Evolutionary conservation across 2,888 invertebrate species (phyloP).

Genomic region (Heteromurus nitidus): DNA sequence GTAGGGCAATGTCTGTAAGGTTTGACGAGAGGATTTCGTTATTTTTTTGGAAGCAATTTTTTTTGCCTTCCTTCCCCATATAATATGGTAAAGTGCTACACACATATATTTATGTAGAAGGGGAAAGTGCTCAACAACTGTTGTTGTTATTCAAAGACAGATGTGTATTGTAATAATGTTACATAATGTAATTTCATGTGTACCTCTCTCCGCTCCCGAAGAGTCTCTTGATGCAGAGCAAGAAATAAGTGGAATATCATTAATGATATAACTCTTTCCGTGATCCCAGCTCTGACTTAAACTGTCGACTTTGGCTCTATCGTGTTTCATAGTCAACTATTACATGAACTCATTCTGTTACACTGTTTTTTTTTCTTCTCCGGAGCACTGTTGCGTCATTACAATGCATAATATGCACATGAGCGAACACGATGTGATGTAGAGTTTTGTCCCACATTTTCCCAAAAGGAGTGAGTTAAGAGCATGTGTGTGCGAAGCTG

Average conservation of each 20-base stretch:
- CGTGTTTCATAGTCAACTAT: no score
- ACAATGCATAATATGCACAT: not conserved
- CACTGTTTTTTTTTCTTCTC: no score
- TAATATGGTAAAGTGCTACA: no score
- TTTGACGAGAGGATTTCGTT: no score
- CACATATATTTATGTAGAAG: not conserved
- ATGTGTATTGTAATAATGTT: slow-evolving; percentile 44
- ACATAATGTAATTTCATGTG: slow-evolving; percentile 15
- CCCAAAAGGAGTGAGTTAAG: no score
- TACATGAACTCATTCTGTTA: no score
- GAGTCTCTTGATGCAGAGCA: no score
- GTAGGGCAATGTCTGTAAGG: no score
- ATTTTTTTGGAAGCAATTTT: no score
- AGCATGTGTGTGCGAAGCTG: no score
- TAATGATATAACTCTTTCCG: slow-evolving; percentile 10
- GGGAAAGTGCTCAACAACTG: not conserved
- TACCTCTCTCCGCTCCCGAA: no score
- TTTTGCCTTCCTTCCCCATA: not conserved
- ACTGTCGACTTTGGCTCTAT: not conserved
- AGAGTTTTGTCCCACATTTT: slow-evolving; percentile 14
- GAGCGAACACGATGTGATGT: not conserved
- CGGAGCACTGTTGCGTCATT: not conserved
- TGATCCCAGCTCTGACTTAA: not conserved
- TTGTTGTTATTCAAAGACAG: slow-evolving; percentile 15
- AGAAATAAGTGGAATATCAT: slow-evolving; percentile 9